Base-by-base conservation (phyloP, 1,140 invertebrate genomes). In the Popillia japonica region DNA sequence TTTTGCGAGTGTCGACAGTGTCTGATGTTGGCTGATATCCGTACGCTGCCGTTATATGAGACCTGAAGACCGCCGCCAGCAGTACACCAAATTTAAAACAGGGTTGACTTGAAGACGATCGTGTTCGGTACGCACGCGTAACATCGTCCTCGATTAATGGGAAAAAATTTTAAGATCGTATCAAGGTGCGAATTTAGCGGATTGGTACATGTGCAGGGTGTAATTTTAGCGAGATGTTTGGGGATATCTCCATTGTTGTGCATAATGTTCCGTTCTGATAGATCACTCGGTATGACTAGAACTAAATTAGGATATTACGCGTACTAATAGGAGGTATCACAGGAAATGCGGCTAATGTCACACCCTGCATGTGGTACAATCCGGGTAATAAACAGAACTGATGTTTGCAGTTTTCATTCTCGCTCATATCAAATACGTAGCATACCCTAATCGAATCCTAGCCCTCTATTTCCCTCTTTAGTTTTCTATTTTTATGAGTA, bases 1-100 rank as follows among this genome's bases (percentile, higher is more conserved):
- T 22, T 89, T 89, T 82, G 88, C 88, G 61, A 88, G 87, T 80
- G 88, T 89, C 77, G 89, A 90, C 84, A 89, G 88, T 85, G 89
- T 90, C 82, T 90, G 88, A 89, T 88, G 86, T 80, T 82, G 83
- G 83, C 83, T 84, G 78, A 75, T 78, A 77, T 79, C 81, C 81
- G 80, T 79, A 72, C 59, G 79, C 76, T 80, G 81, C 80, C 80
- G 79, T 23, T 48, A 76, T 44, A 6, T 76, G 72, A 61, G 68
- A 22, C 75, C 11, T 34, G 27, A 48, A 76, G 23, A 44, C 78
- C 80, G 83, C 80, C 82, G 82, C 80, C 84, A 83, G 83, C 84
- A 84, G 82, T 83, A 85, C 80, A 79, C 76, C 77, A 78, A 59
- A 82, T 75, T 81, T 48, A 42, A 80, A 78, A 84, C 83, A 27